Evolutionary conservation across 2,113 vertebrate genomes (phyloP), one percentile per base, ranked within the genome.

Genomic region (Aramus guarauna): DNA sequence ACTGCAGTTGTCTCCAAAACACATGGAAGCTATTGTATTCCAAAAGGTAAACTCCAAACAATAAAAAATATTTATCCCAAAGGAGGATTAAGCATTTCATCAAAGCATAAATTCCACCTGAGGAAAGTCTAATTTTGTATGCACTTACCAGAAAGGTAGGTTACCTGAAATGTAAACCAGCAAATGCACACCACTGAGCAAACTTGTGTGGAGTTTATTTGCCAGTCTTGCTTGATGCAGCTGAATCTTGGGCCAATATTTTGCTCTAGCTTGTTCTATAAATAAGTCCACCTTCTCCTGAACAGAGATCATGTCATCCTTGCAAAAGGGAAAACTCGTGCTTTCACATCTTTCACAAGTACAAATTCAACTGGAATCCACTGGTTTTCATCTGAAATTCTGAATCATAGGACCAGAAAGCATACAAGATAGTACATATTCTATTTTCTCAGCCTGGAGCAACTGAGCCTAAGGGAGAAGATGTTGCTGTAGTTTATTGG

Each of bases 1-100:
- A 30, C 8, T 82, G 50, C 68, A 91, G 75, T 90, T 87, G 11
- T 13, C 11, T 83, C 69, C 32, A n/a, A 89, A 37, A 37, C 30
- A 78, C 76, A 58, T 85, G 34, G 59, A 87, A 91, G 34, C 27
- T 84, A 73, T 74, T 74, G 43, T 17, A 53, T 55, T 69, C 45
- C 21, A 69, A 90, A 93, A 95, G 37, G 55, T 15, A 6, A 19
- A 85, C 11, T 76, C 60, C 64, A 88, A 92, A 92, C 94, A 95
- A 94, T 91, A 94, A 97, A 97, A 95, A 88, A 41, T 68, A 64
- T 39, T 95, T 97, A 86, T 93, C 83, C 71, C 76, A 90, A 86
- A 95, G 92, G 64, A 97, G 62, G 34, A 95, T 94, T 95, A 96
- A 96, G 15, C 14, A 15, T 80, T 97, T 82, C 67, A 64, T 88